phyloP scores from a whole-genome alignment of 2,888 invertebrate species.

The Orthosia cruda region DNA sequence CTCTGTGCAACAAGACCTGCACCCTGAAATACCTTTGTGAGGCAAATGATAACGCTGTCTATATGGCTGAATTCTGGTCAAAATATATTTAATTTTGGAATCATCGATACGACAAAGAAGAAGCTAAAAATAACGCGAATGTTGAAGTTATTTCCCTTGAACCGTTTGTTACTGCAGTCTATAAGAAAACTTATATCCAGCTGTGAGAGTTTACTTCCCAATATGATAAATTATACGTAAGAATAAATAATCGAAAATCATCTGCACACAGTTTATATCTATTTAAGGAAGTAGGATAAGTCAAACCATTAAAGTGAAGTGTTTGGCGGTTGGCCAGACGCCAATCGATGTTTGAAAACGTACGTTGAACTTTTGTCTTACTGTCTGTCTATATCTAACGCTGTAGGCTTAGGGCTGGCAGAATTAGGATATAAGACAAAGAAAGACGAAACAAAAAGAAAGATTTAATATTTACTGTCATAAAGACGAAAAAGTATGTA shows the following conservation, averaged over 20 bases:
- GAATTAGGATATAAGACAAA: background rate
- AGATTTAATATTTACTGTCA: too few species aligned
- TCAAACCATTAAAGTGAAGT: conserved; percentile 85
- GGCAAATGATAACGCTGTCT: too few species aligned
- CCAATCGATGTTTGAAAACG: conserved; percentile 84
- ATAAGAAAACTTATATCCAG: background rate
- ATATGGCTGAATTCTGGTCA: too few species aligned
- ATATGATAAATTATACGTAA: conserved; percentile 28
- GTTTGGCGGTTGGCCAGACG: conserved; percentile 87
- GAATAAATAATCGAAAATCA: conserved; percentile 54
- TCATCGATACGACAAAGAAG: too few species aligned
- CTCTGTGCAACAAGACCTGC: too few species aligned
- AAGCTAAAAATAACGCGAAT: too few species aligned
- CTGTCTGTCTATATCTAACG: conserved; percentile 67
- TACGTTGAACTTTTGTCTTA: conserved; percentile 86
- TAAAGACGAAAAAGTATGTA: too few species aligned
- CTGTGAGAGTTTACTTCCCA: conserved; percentile 8
- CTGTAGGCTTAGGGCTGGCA: conserved; percentile 34
- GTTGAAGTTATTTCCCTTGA: background rate
- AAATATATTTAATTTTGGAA: too few species aligned
- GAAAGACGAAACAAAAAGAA: too few species aligned
- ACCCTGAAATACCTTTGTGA: too few species aligned
- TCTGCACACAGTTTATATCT: conserved; percentile 75
- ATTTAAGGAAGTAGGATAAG: conserved; percentile 88
- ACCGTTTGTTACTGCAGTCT: background rate